A percentile compares a stretch with the other conserved stretches of the same genome.
phyloP scores from a whole-genome alignment of 2,797 vertebrate species.

The Lagorchestes hirsutus region DNA sequence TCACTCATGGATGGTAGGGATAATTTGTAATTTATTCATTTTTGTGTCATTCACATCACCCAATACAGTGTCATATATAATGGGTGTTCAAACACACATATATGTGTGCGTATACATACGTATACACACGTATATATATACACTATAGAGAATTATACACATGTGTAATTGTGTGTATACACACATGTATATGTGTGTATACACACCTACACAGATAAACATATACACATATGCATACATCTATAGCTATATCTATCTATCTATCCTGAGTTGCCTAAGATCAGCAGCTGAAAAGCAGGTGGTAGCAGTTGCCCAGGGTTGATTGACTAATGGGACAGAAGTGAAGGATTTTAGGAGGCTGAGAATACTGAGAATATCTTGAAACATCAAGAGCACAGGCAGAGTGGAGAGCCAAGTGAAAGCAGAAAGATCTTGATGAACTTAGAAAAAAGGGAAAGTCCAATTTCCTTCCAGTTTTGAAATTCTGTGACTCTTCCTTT shows the following conservation, averaged over 20 bases:
- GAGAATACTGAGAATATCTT: neutral
- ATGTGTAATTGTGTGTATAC: too few relatives aligned
- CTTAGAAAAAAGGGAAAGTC: neutral
- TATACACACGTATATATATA: too few relatives aligned
- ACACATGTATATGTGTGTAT: too few relatives aligned
- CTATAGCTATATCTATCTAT: too few relatives aligned
- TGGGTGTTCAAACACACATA: neutral
- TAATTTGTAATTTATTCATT: neutral
- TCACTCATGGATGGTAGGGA: neutral
- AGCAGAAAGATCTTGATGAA: neutral
- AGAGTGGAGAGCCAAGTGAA: neutral
- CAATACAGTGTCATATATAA: neutral
- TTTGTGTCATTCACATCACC: neutral
- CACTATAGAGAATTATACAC: too few relatives aligned
- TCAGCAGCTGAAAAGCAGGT: neutral
- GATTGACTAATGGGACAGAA: neutral
- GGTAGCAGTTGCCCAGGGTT: neutral
- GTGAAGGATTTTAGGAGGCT: neutral
- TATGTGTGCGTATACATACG: too few relatives aligned
- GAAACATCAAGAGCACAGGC: neutral
- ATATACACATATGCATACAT: too few relatives aligned
- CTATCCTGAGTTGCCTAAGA: neutral
- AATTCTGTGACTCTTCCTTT: neutral
- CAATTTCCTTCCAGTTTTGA: neutral
- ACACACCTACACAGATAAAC: too few relatives aligned